A percentile compares a stretch with the other conserved stretches of the same genome.
Evolutionary conservation across 2,113 vertebrate genomes (phyloP).

Genomic region (Smithornis capensis): DNA sequence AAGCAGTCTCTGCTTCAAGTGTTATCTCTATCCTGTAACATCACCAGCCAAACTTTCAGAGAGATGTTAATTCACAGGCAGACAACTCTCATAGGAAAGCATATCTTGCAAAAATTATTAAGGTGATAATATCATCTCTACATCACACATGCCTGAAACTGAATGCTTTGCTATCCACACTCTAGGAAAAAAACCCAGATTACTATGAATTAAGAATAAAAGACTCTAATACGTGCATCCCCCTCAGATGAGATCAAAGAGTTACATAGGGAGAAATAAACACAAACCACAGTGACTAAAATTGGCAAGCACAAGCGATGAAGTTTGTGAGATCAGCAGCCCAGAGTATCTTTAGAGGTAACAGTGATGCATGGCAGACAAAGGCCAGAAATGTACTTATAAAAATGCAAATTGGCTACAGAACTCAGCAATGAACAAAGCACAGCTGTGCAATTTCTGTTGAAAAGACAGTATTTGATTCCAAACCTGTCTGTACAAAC

Average conservation of each 20-base stretch:
- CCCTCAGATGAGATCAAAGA: neutral
- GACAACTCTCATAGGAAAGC: neutral
- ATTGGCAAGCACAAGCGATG: neutral
- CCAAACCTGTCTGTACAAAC: neutral
- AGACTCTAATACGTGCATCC: neutral
- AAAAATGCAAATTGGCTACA: neutral
- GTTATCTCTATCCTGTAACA: neutral
- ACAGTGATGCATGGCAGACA: neutral
- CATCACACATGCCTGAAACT: neutral
- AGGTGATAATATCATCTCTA: neutral
- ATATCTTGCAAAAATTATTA: neutral
- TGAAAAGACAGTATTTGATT: neutral
- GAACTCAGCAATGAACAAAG: neutral
- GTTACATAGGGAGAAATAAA: neutral
- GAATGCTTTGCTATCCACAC: neutral
- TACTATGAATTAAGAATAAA: neutral
- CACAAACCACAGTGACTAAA: neutral
- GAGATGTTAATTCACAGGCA: neutral
- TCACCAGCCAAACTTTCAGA: neutral
- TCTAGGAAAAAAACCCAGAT: neutral
- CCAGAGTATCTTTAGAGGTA: neutral
- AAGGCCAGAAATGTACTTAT: neutral
- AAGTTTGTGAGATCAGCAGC: neutral
- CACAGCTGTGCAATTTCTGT: neutral
- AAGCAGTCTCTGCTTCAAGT: neutral